phyloP scores from a whole-genome alignment of 2,797 vertebrate species.

The Apodemus agrarius region DNA sequence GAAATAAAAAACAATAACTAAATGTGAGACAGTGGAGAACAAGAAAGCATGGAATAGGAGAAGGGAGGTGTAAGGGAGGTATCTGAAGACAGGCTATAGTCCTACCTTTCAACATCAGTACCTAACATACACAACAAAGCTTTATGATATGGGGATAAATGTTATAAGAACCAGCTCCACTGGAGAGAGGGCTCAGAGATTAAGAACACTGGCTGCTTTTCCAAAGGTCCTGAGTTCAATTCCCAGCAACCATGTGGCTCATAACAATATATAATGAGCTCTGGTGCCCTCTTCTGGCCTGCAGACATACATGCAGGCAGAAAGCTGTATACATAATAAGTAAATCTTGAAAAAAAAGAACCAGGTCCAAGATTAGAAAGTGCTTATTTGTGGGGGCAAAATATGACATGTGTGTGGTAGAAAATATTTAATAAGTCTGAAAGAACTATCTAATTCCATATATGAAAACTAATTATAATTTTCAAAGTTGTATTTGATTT shows the following conservation, averaged over 20 bases:
- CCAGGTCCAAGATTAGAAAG: background rate
- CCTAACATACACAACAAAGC: background rate
- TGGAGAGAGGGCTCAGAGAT: background rate
- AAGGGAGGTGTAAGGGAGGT: background rate
- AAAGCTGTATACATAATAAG: background rate
- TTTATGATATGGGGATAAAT: slow-evolving; percentile 20
- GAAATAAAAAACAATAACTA: background rate
- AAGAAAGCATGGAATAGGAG: background rate
- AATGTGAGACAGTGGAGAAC: background rate
- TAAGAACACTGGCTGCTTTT: background rate
- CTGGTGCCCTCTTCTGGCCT: background rate
- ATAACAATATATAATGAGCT: background rate
- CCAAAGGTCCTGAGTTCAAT: background rate
- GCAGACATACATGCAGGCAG: background rate
- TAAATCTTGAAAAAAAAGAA: background rate
- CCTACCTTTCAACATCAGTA: slow-evolving; percentile 6
- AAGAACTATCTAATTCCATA: background rate
- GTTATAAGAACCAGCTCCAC: background rate
- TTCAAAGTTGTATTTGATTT: background rate
- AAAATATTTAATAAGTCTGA: background rate
- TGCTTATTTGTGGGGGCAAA: background rate
- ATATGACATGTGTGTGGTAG: background rate
- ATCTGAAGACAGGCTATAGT: background rate
- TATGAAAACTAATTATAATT: slow-evolving; percentile 30
- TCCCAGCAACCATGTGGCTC: background rate